Evolutionary conservation across 2,888 invertebrate species (phyloP), one percentile per base, ranked within the genome.

Genomic region (Drosophila atroscutellata): DNA sequence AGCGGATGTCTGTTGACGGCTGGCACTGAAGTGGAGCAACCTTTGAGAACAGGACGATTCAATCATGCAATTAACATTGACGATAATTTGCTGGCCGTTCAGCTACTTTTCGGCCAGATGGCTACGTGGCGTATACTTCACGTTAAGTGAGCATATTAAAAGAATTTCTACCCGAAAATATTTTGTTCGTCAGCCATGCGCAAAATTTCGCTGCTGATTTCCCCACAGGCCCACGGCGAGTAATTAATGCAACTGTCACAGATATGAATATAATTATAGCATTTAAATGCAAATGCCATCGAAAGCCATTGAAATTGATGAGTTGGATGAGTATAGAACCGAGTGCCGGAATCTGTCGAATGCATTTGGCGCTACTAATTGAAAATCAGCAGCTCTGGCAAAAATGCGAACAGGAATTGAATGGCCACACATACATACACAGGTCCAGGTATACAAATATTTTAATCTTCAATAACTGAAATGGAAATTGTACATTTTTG

Each of bases 41-140:
- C 72, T 65, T 72, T 64, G 72, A 68, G 62, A 28, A 57, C 39
- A 37, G 37, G 51, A 58, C 67, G 70, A 80, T 85, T 86, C 83
- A 89, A 85, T 86, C 90, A 89, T 87, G 86, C 77, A 86, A 86
- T 86, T 87, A 86, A 85, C 85, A 80, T 85, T 87, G 88, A 87
- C 81, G 81, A 73, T 85, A 79, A 89, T 83, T 77, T 75, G 42
- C 70, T 68, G 75, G 57, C 52, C 69, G 58, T 8, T 67, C 45
- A 30, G 55, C 57, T 34, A 30, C 47, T 56, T 58, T 37, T 62
- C 34, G 57, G 24, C 49, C 20, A 34, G 20, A 28, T 37, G 71
- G 56, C 62, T 62, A 67, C 49, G 51, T 39, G 65, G 64, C 67
- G 67, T 49, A 80, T 67, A 61, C 69, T 66, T 64, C 32, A 74